These are phyloP conservation scores for Brachirus orientalis DNA, from an alignment of 2,113 vertebrate genomes.

Conservation along the genomic window DNA sequence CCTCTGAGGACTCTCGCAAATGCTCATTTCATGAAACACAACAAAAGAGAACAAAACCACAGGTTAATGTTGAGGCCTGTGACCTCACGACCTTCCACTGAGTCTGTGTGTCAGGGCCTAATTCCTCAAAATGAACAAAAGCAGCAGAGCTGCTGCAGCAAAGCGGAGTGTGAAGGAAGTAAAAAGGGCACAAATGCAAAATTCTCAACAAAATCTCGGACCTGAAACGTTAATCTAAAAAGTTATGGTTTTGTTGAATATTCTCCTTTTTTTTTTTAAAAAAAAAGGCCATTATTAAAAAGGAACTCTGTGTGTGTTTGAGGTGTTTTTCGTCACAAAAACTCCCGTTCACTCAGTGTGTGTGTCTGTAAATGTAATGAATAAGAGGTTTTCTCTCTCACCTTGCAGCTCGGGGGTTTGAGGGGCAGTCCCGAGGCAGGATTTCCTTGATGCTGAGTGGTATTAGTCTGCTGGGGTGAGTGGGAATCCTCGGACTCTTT, in stretches of 20 bases:
- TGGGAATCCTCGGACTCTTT: conserved; percentile 92
- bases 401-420: conserved; percentile 89
- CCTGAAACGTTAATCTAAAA: too few species aligned
- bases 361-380: conserved; percentile 32
- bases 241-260: too few species aligned
- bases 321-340: background rate
- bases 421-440: conserved; percentile 89
- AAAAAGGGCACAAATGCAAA: background rate
- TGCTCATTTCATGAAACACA: conserved; percentile 5
- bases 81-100: conserved; percentile 39
- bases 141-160: background rate
- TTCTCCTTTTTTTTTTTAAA: too few species aligned
- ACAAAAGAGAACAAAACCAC: conserved; percentile 36
- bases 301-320: too few species aligned
- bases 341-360: conserved; percentile 11
- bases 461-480: conserved; percentile 89
- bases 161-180: background rate
- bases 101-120: conserved; percentile 2
- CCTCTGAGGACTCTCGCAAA: background rate
- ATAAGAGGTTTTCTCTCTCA: conserved; percentile 76
- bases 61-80: conserved; percentile 15
- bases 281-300: too few species aligned
- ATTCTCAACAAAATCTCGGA: background rate
- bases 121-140: conserved; percentile 21
- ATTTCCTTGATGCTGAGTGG: conserved; percentile 86